phyloP scores from a whole-genome alignment of 53 echinoderm and acorn worm species.

The Holothuria scabra region DNA sequence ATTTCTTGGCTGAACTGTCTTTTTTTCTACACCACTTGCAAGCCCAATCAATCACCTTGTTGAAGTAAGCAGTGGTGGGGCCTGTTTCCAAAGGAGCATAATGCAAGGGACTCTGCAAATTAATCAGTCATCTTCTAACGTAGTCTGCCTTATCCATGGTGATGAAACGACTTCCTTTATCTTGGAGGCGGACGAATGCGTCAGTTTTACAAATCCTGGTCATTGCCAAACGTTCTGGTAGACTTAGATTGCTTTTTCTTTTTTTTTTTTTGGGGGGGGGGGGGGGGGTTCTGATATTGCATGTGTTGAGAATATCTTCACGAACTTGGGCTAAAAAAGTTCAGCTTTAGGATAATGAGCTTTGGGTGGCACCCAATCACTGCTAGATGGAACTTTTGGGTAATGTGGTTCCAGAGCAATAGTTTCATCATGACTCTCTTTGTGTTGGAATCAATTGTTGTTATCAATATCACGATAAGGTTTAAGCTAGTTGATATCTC shows the following conservation, averaged over 20 bases:
- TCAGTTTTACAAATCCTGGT: not conserved
- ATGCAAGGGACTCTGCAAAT: not conserved
- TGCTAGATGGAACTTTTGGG: not conserved
- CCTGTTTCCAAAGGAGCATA: not conserved
- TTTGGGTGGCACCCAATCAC: not conserved
- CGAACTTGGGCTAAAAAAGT: conserved; percentile 2
- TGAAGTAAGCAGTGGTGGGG: not conserved
- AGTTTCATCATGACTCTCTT: not conserved
- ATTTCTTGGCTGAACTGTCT: too few species aligned
- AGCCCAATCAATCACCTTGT: too few species aligned
- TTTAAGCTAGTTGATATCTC: too few species aligned
- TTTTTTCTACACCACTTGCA: too few species aligned
- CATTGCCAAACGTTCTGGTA: not conserved
- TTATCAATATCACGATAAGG: too few species aligned
- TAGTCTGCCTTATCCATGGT: not conserved
- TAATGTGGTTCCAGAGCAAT: not conserved
- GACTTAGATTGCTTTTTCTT: not conserved
- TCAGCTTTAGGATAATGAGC: not conserved
- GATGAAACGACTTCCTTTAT: not conserved
- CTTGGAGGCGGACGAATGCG: too few species aligned
- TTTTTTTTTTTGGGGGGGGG: too few species aligned
- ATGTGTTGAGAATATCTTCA: not conserved
- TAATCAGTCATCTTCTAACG: not conserved
- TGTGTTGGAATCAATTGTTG: too few species aligned
- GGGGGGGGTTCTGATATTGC: not conserved